Conservation (phyloP, 2,113 vertebrate species). For the Struthidea cinerea region DNA sequence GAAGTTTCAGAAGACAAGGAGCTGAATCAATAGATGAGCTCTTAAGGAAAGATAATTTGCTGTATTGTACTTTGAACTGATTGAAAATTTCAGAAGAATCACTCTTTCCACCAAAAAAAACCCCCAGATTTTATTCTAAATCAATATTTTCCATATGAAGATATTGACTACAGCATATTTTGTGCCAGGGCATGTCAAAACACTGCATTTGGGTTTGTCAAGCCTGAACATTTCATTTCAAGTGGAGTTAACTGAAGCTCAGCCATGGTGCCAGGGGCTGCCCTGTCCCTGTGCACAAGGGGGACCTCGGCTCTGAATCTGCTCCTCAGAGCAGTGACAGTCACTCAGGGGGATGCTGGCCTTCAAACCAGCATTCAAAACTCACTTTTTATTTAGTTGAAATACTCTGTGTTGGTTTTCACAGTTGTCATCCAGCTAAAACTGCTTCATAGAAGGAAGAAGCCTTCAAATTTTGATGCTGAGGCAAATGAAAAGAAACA, state of each 20-base stretch:
- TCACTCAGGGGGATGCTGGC: neutral
- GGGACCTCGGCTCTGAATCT: accelerated
- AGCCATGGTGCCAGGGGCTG: neutral
- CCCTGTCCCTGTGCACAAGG: accelerated
- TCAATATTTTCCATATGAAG: neutral
- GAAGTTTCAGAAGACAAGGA: neutral
- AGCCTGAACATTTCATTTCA: neutral
- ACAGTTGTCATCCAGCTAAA: neutral
- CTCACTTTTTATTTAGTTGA: neutral
- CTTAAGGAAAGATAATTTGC: neutral
- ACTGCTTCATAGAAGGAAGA: neutral
- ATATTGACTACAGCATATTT: neutral
- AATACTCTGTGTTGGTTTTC: neutral
- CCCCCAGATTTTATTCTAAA: neutral
- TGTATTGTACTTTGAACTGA: neutral
- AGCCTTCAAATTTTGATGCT: neutral
- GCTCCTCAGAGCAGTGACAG: neutral
- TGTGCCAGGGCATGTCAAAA: neutral
- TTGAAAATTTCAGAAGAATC: neutral
- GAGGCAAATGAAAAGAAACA: neutral
- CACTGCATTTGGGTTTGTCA: neutral
- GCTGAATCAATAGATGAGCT: neutral
- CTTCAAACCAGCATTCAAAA: neutral
- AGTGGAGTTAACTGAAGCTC: neutral
- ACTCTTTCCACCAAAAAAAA: neutral